Base-by-base conservation (phyloP, 2,888 invertebrate genomes). In the Pyralis farinalis region DNA sequence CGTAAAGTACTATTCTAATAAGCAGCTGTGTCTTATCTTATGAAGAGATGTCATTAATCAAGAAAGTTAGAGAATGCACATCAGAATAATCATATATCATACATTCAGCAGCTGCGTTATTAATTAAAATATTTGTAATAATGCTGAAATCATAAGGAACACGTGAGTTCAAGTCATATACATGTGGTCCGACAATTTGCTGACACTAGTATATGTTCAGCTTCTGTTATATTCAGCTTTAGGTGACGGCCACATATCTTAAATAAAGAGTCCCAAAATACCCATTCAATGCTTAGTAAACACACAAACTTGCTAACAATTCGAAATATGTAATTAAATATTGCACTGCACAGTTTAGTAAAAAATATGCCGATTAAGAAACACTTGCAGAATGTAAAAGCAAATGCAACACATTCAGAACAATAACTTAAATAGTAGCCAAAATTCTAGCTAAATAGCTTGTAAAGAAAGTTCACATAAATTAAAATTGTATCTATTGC, bases 81-180 rank as follows among this genome's bases (percentile, higher is more conserved):
- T 33, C 29, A 34, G 30, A 32, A 22, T 25, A 10, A 34, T 35
- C 21, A 20, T 33, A 43, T 42, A 7, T 43, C 45, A 49, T 53
- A 47, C 36, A 52, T 62, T 64, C 46, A 52, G 60, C 71, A 71
- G 76, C 71, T 68, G 60, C 67, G 60, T 64, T 84, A 83, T 83
- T 86, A 81, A 85, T 82, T 62, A 68, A 68, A 70, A 77, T 12
- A 80, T 78, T 83, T 83, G 58, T 60, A 62, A 76, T 78, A 83
- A 75, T 71, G 86, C 86, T 85, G 83, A 82, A 85, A 71, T 73
- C 75, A 67, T 70, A 81, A 86, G 86, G 86, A 86, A 85, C 82
- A 79, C 77, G 86, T 86, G 86, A 86, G 86, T 86, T 61, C 65
- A 66, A 70, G 68, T 64, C 61, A 69, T 71, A 77, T 84, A 71